phyloP scores from a whole-genome alignment of 2,113 vertebrate species.

The Mobula birostris region DNA sequence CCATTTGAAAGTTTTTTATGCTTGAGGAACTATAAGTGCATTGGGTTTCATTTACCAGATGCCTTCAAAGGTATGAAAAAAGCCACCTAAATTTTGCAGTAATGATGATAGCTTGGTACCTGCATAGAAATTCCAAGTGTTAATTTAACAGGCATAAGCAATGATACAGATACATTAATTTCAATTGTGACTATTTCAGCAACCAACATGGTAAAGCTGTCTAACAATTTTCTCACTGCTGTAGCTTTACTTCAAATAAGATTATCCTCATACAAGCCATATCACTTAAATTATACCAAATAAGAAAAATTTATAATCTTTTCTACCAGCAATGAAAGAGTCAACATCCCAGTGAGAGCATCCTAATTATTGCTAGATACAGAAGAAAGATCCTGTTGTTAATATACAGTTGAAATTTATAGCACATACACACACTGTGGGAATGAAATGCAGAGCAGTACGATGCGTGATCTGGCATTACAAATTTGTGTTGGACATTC shows the following conservation, averaged over 20 bases:
- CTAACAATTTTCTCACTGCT: neutral
- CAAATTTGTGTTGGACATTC: neutral
- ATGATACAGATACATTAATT: neutral
- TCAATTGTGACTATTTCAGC: neutral
- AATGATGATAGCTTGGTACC: neutral
- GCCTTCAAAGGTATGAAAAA: neutral
- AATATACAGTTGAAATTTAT: neutral
- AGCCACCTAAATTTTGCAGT: neutral
- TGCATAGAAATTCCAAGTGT: neutral
- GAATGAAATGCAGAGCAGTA: neutral
- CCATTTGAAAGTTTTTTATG: neutral
- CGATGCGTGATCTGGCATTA: neutral
- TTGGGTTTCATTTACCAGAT: neutral
- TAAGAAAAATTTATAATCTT: neutral
- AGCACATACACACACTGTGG: neutral
- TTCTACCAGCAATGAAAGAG: neutral
- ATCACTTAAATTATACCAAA: too few species aligned
- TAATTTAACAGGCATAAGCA: neutral
- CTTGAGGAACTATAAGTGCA: neutral
- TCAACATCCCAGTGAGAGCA: neutral
- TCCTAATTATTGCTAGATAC: neutral
- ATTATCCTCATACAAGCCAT: too few species aligned
- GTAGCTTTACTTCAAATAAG: too few species aligned
- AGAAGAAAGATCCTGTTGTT: neutral
- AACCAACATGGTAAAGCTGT: neutral